Evolutionary conservation across 2,113 vertebrate species (phyloP).

Genomic region (Ammodytes marinus): DNA sequence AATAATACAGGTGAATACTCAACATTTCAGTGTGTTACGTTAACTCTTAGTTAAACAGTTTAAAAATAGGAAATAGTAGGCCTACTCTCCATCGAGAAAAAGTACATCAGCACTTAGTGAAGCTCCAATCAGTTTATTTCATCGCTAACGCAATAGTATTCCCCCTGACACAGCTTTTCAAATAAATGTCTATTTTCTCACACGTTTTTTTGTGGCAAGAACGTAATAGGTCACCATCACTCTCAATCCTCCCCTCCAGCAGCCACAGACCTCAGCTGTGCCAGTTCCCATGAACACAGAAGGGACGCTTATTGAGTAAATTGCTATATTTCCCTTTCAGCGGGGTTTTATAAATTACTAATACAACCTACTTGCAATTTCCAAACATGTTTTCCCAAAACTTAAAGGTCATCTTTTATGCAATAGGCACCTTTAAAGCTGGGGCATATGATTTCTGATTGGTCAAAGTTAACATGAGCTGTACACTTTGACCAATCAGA

Average conservation of each 20-base stretch:
- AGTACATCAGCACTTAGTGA: too few species aligned
- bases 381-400: neutral
- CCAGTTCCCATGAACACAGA: neutral
- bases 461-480: too few species aligned
- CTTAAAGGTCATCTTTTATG: neutral
- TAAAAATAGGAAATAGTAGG: neutral
- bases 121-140: too few species aligned
- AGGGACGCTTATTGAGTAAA: neutral
- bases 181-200: neutral
- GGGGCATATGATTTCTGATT: too few species aligned
- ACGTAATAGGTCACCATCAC: slow-evolving; percentile 40
- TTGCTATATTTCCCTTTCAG: slow-evolving; percentile 22
- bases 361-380: neutral
- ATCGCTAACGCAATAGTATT: neutral
- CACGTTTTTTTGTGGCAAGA: neutral
- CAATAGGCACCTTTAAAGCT: too few species aligned
- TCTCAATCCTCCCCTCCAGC: neutral
- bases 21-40: neutral
- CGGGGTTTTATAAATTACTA: slow-evolving; percentile 8
- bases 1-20: neutral
- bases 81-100: too few species aligned
- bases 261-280: slow-evolving; percentile 42
- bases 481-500: too few species aligned
- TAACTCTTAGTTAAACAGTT: neutral
- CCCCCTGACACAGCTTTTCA: neutral